These are phyloP conservation scores for Lepidurus couesii DNA, from an alignment of 1,140 invertebrate genomes.

Conservation along the genomic window DNA sequence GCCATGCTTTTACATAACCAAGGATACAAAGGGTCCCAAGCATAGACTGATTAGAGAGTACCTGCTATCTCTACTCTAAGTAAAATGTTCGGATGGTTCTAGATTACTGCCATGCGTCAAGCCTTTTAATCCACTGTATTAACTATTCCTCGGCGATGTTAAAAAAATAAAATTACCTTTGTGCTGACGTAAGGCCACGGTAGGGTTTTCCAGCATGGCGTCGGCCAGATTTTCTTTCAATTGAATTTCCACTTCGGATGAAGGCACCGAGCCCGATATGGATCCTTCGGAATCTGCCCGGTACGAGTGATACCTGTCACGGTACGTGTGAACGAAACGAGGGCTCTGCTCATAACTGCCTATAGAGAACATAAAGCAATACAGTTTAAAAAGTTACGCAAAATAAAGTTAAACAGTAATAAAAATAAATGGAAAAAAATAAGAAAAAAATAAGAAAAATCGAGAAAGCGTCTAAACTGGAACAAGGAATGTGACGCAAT, in stretches of 20 bases:
- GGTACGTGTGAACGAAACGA: slow-evolving; percentile 66
- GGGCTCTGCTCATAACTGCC: slow-evolving; percentile 87
- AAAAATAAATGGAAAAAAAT: background rate
- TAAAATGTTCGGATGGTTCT: background rate
- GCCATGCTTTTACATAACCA: too few relatives aligned
- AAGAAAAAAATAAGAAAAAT: slow-evolving; percentile 42
- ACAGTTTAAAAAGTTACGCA: background rate
- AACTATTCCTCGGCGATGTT: background rate
- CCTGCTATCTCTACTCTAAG: too few relatives aligned
- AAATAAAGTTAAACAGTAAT: background rate
- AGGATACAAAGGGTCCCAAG: too few relatives aligned
- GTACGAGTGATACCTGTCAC: slow-evolving; percentile 47
- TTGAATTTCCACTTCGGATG: slow-evolving; percentile 58
- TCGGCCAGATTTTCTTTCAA: slow-evolving; percentile 85
- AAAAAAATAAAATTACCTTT: slow-evolving; percentile 49
- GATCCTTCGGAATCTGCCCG: slow-evolving; percentile 34
- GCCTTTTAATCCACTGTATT: background rate
- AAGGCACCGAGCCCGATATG: slow-evolving; percentile 30
- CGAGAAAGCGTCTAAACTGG: too few relatives aligned
- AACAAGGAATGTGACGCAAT: background rate
- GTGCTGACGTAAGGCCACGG: slow-evolving; percentile 49
- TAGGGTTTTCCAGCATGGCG: slow-evolving; percentile 80
- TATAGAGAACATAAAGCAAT: slow-evolving; percentile 43
- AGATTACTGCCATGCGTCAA: slow-evolving; percentile 3
- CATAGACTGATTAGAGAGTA: too few relatives aligned